Evolutionary conservation across 2,888 invertebrate species (phyloP), one percentile per base, ranked within the genome.

Genomic region (Dasypolia templi): DNA sequence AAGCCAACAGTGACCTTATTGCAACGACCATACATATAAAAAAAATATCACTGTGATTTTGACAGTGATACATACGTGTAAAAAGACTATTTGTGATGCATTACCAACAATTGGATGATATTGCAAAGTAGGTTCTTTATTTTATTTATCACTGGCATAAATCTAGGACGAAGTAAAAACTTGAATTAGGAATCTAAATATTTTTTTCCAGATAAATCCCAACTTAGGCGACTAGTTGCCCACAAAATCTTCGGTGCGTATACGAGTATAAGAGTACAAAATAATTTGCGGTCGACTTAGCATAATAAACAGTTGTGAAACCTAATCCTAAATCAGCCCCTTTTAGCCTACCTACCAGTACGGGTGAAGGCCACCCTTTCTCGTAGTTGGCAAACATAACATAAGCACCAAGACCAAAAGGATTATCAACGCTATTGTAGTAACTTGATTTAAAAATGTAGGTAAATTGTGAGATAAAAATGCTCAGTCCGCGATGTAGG

Each of bases 251-350:
- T 68, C 4, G 26, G 26, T 68, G 19, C 11, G 35, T 3, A 17
- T 6, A 35, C n/a, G n/a, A 35, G 35, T 35, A 46, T n/a, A n/a
- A n/a, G n/a, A 14, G 26, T 67, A 46, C 3, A 26, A 26, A 35
- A 49, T 3, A 22, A 6, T 19, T 17, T 6, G 2, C 1, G 3
- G 19, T 49, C 4, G 22, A 49, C 69, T 69, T 49, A 69, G 67
- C 68, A 67, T 67, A 49, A 6, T 49, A 39, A 69, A 9, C 35
- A 26, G 35, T 35, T 67, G 39, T 26, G 11, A 26, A 69, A 26
- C 46, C 17, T 49, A 6, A 22, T 67, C 26, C 26, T 35, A 39
- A 68, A 69, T 29, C 11, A 49, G 12, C 14, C 11, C 17, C 7
- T 19, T 19, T 26, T 66, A 35, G 44, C 1, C 2, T 35, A 14